Percentiles rank a stretch among this genome's conserved stretches.
Conservation (phyloP, 2,888 invertebrate species). For the Agrotis puta region DNA sequence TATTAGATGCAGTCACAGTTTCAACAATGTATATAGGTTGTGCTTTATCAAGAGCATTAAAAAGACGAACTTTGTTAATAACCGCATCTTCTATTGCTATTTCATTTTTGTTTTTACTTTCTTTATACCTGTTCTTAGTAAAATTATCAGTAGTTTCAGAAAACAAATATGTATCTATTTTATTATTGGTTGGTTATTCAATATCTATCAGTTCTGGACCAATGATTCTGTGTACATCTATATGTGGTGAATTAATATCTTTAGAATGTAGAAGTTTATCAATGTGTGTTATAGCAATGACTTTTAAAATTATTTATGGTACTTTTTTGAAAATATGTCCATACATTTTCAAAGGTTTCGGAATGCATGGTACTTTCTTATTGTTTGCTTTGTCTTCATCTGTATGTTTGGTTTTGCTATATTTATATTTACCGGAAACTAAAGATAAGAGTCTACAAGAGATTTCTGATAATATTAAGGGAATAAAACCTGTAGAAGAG, state of each 20-base stretch:
- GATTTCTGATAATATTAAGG: conserved; percentile 57
- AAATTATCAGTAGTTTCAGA: conserved; percentile 33
- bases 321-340: conserved; percentile 68
- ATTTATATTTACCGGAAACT: conserved; percentile 69
- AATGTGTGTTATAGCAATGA: conserved; percentile 53
- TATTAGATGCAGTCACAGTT: conserved; percentile 72
- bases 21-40: conserved; percentile 70
- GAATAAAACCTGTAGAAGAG: conserved; percentile 32
- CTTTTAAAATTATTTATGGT: conserved; percentile 48
- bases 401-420: conserved; percentile 58
- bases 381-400: conserved; percentile 63
- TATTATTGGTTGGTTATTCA: conserved; percentile 42
- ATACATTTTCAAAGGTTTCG: conserved; percentile 56
- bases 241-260: conserved; percentile 69
- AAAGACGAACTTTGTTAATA: conserved; percentile 65
- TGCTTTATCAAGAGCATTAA: conserved; percentile 58
- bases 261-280: conserved; percentile 56
- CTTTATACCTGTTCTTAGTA: conserved; percentile 44
- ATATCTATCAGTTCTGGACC: conserved; percentile 72
- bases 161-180: conserved; percentile 38
- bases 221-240: conserved; percentile 66
- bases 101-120: conserved; percentile 47
- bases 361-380: conserved; percentile 68
- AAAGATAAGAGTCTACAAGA: conserved; percentile 66
- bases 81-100: conserved; percentile 60